Percentiles rank a stretch among this genome's conserved stretches.
Conservation (phyloP, 2,113 vertebrate genomes). For the Cromileptes altivelis region DNA sequence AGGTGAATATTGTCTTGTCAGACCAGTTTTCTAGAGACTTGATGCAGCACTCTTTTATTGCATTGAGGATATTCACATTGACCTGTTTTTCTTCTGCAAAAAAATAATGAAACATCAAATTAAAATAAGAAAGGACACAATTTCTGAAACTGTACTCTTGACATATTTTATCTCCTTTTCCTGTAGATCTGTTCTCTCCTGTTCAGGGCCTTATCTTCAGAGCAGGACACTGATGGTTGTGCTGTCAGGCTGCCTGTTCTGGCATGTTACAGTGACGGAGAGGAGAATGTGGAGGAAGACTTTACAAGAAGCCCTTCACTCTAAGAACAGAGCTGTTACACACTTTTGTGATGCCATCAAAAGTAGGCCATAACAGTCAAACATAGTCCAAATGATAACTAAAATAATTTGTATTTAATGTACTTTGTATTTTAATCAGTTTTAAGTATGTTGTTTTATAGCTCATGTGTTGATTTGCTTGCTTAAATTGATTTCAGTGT, state of each 20-base stretch:
- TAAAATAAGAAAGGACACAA: not conserved
- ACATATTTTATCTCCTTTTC: not conserved
- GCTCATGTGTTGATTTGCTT: not conserved
- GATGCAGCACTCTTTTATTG: not conserved
- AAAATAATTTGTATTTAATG: not conserved
- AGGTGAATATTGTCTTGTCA: not conserved
- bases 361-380: not conserved
- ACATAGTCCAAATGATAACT: not conserved
- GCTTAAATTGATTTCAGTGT: not conserved
- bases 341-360: not conserved
- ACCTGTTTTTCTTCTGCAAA: not conserved
- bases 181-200: slow-evolving; percentile 90
- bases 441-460: not conserved
- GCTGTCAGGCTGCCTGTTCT: slow-evolving; percentile 71
- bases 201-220: slow-evolving; percentile 87
- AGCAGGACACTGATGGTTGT: slow-evolving; percentile 43
- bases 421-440: not conserved
- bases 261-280: slow-evolving; percentile 87
- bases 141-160: not conserved
- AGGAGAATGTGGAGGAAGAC: slow-evolving; percentile 78
- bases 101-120: not conserved
- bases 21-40: not conserved
- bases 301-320: slow-evolving; percentile 4
- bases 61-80: not conserved
- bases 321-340: slow-evolving; percentile 16